These are phyloP conservation scores for Motacilla alba DNA, from an alignment of 2,113 vertebrate genomes.

Conservation along the genomic window DNA sequence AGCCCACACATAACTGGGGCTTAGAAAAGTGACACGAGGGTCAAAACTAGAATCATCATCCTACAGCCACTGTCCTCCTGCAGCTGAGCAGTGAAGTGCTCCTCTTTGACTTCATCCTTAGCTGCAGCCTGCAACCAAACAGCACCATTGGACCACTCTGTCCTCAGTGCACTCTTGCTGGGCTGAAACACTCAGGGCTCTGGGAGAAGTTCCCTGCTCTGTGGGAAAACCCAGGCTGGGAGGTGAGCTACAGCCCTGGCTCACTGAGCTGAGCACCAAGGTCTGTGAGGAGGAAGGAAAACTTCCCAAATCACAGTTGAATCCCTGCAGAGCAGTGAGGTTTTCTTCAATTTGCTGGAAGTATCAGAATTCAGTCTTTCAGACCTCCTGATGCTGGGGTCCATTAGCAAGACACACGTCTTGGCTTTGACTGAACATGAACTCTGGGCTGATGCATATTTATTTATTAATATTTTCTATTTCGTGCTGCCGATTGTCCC, in stretches of 20 bases:
- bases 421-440: neutral
- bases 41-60: neutral
- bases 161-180: neutral
- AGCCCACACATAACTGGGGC: neutral
- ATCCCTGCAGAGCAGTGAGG: neutral
- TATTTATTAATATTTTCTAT: constrained; percentile 37
- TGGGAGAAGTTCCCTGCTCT: neutral
- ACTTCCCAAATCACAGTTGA: neutral
- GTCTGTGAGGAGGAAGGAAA: neutral
- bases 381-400: neutral
- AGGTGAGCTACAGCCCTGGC: neutral
- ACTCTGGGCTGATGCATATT: constrained; percentile 20
- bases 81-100: neutral
- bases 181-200: neutral
- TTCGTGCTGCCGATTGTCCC: neutral
- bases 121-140: neutral
- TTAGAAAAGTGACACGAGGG: neutral
- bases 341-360: neutral
- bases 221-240: neutral
- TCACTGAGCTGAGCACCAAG: neutral
- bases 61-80: neutral
- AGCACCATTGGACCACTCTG: neutral
- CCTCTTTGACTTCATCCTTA: neutral
- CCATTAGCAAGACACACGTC: neutral
- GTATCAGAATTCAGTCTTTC: neutral